Percentiles rank a stretch among this genome's conserved stretches.
Evolutionary conservation across 2,888 invertebrate genomes (phyloP).

Genomic region (Glomeris marginata): DNA sequence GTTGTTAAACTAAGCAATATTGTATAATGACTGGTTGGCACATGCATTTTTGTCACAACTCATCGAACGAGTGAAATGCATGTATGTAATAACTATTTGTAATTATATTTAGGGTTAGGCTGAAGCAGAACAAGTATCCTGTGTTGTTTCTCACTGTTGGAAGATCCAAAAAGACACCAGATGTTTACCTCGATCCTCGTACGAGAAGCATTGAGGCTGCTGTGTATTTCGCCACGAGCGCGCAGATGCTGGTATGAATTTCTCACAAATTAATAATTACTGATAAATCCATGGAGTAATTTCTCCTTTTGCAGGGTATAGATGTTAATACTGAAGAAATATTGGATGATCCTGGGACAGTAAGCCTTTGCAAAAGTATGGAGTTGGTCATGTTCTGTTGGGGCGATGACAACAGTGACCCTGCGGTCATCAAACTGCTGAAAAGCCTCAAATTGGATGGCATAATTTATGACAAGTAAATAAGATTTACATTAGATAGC

Average conservation of each 20-base stretch:
- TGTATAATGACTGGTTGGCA: no score
- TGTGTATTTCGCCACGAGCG: slow-evolving; percentile 61
- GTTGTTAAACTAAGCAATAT: neutral
- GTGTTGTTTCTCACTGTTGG: slow-evolving; percentile 87
- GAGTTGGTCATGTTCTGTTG: slow-evolving; percentile 87
- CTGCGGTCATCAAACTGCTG: slow-evolving; percentile 64
- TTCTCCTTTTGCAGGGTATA: slow-evolving; percentile 45
- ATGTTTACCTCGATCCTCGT: slow-evolving; percentile 62
- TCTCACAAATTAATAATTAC: neutral
- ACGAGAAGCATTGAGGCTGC: slow-evolving; percentile 67
- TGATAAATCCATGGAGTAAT: no score
- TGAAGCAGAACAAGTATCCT: slow-evolving; percentile 94
- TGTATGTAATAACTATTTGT: slow-evolving; percentile 13
- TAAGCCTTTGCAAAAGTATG: slow-evolving; percentile 58
- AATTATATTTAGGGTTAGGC: slow-evolving; percentile 42
- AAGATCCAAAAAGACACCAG: slow-evolving; percentile 50
- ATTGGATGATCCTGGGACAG: slow-evolving; percentile 63
- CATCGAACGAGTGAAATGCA: no score
- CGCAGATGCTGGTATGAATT: slow-evolving; percentile 49
- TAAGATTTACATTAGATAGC: no score
- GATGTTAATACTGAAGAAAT: slow-evolving; percentile 87
- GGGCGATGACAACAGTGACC: slow-evolving; percentile 92
- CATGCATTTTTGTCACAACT: no score
- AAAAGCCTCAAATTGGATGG: slow-evolving; percentile 85
- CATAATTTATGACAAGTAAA: slow-evolving; percentile 82